These are phyloP conservation scores for Wiebesia pumilae DNA, from an alignment of 1,140 invertebrate species.

Conservation along the genomic window DNA sequence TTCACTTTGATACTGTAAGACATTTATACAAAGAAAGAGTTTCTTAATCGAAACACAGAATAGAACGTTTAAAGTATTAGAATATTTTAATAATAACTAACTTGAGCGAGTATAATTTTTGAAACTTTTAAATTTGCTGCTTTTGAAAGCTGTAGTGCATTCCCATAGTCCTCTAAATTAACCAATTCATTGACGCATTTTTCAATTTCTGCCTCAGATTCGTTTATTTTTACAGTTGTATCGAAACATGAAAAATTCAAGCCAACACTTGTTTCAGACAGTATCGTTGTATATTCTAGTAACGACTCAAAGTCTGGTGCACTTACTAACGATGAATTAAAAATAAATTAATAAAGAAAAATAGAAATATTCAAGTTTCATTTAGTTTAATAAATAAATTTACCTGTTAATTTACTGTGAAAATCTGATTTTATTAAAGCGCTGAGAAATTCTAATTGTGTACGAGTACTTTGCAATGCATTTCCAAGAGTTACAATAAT, in stretches of 20 bases:
- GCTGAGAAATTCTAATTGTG: constrained; percentile 77
- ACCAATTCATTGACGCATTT: constrained; percentile 76
- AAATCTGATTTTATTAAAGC: constrained; percentile 74
- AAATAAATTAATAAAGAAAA: constrained; percentile 24
- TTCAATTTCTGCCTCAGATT: constrained; percentile 65
- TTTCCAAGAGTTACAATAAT: constrained; percentile 75
- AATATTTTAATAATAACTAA: constrained; percentile 43
- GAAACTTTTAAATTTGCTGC: constrained; percentile 69
- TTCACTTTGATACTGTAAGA: constrained; percentile 61
- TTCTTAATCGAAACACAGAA: not conserved
- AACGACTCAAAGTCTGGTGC: constrained; percentile 75
- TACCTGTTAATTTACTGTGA: constrained; percentile 76
- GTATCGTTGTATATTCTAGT: constrained; percentile 74
- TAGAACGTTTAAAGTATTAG: not conserved
- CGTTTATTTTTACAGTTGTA: constrained; percentile 60
- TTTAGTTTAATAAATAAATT: constrained; percentile 37
- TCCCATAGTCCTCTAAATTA: constrained; percentile 73
- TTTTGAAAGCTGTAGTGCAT: constrained; percentile 77
- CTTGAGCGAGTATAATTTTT: constrained; percentile 68
- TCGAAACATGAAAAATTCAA: constrained; percentile 66
- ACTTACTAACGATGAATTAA: constrained; percentile 61
- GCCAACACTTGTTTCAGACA: constrained; percentile 66
- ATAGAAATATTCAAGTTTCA: not conserved
- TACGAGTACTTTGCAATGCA: constrained; percentile 75
- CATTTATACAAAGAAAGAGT: not conserved